phyloP scores from a whole-genome alignment of 30 jellyfish, hydroid and myxozoan species.

The Hydractinia echinata region DNA sequence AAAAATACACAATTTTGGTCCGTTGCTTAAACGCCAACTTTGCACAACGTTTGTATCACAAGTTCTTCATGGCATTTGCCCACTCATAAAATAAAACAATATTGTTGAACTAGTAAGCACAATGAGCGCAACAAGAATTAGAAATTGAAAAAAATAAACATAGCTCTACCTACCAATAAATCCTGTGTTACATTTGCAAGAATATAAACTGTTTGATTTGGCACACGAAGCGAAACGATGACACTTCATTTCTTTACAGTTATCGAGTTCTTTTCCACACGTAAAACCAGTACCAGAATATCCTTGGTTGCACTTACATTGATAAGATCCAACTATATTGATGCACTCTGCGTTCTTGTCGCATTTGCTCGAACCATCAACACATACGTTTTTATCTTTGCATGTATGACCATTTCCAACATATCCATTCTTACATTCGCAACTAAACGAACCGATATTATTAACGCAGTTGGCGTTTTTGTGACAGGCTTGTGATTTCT shows the following conservation, averaged over 20 bases:
- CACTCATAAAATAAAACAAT: no score
- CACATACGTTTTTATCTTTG: conserved; percentile 37
- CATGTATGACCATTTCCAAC: conserved; percentile 45
- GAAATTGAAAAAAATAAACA: neutral
- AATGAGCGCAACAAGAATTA: no score
- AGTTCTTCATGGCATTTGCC: neutral
- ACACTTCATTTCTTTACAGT: conserved; percentile 5
- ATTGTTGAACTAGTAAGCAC: no score
- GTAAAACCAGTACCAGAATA: conserved; percentile 15
- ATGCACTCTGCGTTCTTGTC: conserved; percentile 30
- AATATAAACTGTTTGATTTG: no score
- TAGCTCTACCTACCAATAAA: no score
- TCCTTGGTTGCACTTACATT: conserved; percentile 45
- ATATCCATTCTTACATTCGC: conserved; percentile 44
- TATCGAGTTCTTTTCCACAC: conserved; percentile 36
- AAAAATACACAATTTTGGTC: neutral
- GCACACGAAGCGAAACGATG: conserved; percentile 18
- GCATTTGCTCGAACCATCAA: conserved; percentile 22
- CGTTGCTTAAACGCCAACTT: neutral
- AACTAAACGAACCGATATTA: conserved; percentile 30
- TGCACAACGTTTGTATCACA: neutral
- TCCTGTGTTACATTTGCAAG: no score
- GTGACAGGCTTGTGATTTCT: neutral
- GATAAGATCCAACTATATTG: conserved; percentile 41
- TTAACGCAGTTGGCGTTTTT: conserved; percentile 42